phyloP scores from a whole-genome alignment of 2,797 vertebrate genomes.

The Silurus lanzhouensis region DNA sequence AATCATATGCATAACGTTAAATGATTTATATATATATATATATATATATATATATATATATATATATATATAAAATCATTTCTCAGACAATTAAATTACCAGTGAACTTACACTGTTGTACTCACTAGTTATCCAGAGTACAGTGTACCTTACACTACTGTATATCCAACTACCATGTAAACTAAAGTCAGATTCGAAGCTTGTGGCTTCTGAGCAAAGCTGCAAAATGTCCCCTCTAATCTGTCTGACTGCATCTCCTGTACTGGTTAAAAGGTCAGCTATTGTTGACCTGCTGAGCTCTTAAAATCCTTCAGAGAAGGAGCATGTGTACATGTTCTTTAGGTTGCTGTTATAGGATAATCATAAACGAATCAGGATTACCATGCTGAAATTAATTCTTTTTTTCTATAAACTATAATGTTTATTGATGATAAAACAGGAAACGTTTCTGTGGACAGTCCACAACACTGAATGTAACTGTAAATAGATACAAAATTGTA shows the following conservation, averaged over 20 bases:
- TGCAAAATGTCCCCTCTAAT: conserved; percentile 3
- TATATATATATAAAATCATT: not conserved
- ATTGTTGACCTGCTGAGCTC: conserved; percentile 30
- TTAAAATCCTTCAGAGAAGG: conserved; percentile 10
- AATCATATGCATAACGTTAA: not conserved
- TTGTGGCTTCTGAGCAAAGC: conserved; percentile 7
- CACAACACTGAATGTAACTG: not conserved
- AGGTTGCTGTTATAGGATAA: not conserved
- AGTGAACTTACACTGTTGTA: not conserved
- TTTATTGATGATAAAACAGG: not conserved
- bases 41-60: too few relatives aligned
- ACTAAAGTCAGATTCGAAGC: not conserved
- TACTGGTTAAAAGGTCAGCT: conserved; percentile 7
- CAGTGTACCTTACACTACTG: not conserved
- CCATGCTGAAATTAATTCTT: too few relatives aligned
- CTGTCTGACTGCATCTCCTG: conserved; percentile 6
- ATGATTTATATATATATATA: not conserved
- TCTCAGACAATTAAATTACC: not conserved
- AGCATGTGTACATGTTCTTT: conserved; percentile 7
- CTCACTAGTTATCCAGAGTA: not conserved
- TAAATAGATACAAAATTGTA: not conserved
- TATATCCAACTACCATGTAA: not conserved
- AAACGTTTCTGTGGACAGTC: not conserved
- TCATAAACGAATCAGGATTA: not conserved
- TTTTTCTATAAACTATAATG: not conserved